Base-by-base conservation (phyloP, 2,888 invertebrate genomes). In the Scaptomyza caliginosa region DNA sequence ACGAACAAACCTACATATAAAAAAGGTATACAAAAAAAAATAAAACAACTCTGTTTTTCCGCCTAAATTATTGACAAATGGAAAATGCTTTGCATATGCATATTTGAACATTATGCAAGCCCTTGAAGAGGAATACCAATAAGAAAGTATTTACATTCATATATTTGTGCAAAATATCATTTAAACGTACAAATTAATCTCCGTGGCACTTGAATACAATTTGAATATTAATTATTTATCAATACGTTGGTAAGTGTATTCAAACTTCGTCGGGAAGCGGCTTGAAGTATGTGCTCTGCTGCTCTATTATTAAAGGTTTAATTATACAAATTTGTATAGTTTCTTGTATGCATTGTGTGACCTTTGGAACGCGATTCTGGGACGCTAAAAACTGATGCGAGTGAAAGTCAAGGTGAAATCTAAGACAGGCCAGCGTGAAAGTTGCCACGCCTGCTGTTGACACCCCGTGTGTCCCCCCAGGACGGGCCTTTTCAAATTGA, bases 341-440 rank as follows among this genome's bases (percentile, higher is more conserved):
- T 38, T 40, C 36, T 8, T 26, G 16, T 38, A 28, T 10, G 36
- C 21, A 24, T 46, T 11, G 32, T 32, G 49, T 39, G 46, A 42
- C 13, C 67, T 58, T 71, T 73, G 67, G 19, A 49, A 16, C 32
- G 23, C n/a, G 28, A 23, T 32, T 34, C 13, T 21, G 24, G 45
- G 26, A 52, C n/a, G 26, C 38, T 26, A 36, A 30, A 57, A 62
- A 49, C 26, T 43, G 49, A 42, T 19, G 57, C 62, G 45, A 56
- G 54, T 59, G 67, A 77, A 72, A 74, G 83, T 74, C 77, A 76
- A 83, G 86, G 78, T 59, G 64, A 73, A 64, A 57, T 21, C 58
- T 32, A 50, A 39, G 52, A 56, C 56, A 46, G 58, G 67, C 78
- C 49, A 65, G 64, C 67, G 71, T 60, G 54, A 71, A 83, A 77